Conservation (phyloP, 2,888 invertebrate species). For the Stratiomys singularior region DNA sequence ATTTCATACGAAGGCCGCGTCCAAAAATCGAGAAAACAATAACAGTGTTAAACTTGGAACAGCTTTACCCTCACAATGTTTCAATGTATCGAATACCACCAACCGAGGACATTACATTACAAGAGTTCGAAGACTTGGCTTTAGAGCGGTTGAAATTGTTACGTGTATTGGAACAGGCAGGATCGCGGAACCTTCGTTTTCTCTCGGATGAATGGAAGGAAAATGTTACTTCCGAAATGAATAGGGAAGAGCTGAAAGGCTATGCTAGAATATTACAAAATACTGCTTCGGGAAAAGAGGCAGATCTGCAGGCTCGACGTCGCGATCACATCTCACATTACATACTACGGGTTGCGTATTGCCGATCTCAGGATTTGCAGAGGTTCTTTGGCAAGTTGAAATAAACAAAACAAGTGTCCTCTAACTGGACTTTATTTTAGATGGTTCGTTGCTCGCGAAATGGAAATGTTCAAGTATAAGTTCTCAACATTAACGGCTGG, state of each 20-base stretch:
- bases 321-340: conserved; percentile 94
- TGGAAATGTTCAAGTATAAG: conserved; percentile 87
- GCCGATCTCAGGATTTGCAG: conserved; percentile 84
- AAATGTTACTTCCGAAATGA: conserved; percentile 73
- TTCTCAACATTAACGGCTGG: conserved; percentile 71
- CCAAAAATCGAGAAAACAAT: conserved; percentile 56
- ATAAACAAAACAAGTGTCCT: not conserved
- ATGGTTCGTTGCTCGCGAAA: conserved; percentile 91
- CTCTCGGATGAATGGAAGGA: conserved; percentile 76
- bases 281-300: conserved; percentile 69
- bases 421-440: conserved; percentile 55
- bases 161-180: conserved; percentile 79
- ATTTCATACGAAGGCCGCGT: conserved; percentile 59
- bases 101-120: conserved; percentile 75
- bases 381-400: conserved; percentile 60
- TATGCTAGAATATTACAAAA: conserved; percentile 71
- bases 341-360: conserved; percentile 90
- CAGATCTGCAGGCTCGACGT: conserved; percentile 74
- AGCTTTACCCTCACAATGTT: conserved; percentile 78
- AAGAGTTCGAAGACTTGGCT: conserved; percentile 89
- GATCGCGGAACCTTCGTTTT: conserved; percentile 71
- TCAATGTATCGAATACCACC: conserved; percentile 85
- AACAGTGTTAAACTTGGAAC: conserved; percentile 66
- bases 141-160: conserved; percentile 84
- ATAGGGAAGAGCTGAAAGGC: conserved; percentile 74